phyloP scores from a whole-genome alignment of 2,888 invertebrate genomes.

The Diabrotica balteata region DNA sequence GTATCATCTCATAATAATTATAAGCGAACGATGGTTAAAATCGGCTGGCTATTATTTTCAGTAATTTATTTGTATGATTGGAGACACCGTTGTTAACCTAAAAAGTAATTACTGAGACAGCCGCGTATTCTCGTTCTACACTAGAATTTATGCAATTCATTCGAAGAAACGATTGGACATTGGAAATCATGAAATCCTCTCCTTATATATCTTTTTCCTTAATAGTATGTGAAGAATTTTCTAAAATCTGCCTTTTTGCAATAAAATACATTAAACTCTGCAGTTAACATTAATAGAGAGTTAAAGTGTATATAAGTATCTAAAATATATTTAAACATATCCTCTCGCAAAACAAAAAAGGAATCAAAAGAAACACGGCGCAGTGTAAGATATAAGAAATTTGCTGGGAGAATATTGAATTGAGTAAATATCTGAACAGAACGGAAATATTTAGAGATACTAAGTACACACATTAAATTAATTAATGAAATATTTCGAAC shows the following conservation, averaged over 20 bases:
- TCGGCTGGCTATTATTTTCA: not conserved
- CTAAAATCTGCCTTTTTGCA: constrained; percentile 2
- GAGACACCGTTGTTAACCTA: constrained; percentile 11
- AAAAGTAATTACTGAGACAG: constrained; percentile 1
- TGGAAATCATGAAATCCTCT: constrained; percentile 16
- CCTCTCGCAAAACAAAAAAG: no score
- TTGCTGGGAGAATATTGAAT: no score
- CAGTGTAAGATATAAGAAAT: no score
- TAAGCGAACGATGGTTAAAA: not conserved
- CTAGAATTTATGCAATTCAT: constrained; percentile 10
- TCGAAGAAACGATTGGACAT: constrained; percentile 16
- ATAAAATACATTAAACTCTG: not conserved
- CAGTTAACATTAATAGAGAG: no score
- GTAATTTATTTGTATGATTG: not conserved
- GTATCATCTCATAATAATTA: not conserved
- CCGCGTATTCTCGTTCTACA: not conserved
- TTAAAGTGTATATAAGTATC: no score
- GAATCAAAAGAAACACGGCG: no score
- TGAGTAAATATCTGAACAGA: no score
- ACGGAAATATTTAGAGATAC: no score
- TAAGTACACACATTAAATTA: no score
- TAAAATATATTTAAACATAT: no score
- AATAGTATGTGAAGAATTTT: constrained; percentile 9
- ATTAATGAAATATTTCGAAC: no score
- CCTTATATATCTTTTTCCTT: constrained; percentile 12